Base-by-base conservation (phyloP, 1,140 invertebrate genomes). In the Drosophila paulistorum region DNA sequence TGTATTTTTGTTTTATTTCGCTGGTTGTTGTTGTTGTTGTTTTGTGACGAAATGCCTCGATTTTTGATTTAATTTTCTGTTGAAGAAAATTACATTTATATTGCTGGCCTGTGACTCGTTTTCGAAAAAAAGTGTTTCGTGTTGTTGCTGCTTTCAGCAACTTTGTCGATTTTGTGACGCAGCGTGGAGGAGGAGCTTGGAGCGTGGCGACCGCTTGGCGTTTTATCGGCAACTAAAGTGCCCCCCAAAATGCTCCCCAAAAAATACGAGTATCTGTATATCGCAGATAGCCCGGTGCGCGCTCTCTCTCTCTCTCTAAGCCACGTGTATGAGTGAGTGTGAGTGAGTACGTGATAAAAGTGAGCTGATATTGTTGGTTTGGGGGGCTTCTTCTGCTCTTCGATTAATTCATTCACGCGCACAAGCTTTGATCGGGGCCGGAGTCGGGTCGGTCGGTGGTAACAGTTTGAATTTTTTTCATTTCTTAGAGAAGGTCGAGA, bases 171-270 rank as follows among this genome's bases (percentile, higher is more conserved):
- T 11, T 33, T 67, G 61, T 70, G 59, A 63, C 66, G 66, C 54
- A 79, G 76, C 65, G 68, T 45, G 42, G 48, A 11, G 37, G 37
- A 39, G 35, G 10, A 86, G 70, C 70, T 74, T 69, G 55, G 41
- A 73, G 74, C 65, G 70, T 79, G 75, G 57, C 84, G 67, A 30
- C 73, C 72, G 83, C 74, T 89, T 77, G 83, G 68, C 79, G 77
- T 87, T 89, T 89, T 89, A 84, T 89, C 84, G 85, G 84, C 65
- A 75, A 89, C 82, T 89, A 71, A 87, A 86, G 73, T 87, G 76
- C 58, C 65, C 65, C 73, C 68, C 71, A 71, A 74, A 35, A 37
- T 2, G 20, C 20, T 1, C 20, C 20, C 20, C 20, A 37, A 37
- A 37, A 37, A 58, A 23, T 23, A 51, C 45, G 37, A 39, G 37